Base-by-base conservation (phyloP, 1,140 invertebrate genomes). In the Melitaea cinxia region DNA sequence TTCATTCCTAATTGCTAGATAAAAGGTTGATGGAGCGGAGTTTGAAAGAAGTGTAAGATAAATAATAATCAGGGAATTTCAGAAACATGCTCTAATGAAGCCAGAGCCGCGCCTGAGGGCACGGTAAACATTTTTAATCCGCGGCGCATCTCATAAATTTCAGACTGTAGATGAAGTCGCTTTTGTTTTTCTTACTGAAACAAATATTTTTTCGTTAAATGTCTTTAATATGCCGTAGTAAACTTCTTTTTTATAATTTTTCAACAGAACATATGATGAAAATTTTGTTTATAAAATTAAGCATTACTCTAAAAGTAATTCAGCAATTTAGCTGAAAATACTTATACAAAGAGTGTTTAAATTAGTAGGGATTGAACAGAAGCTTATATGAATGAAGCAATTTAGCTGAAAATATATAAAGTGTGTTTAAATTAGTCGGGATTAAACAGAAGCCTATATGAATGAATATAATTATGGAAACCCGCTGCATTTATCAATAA, bases 51-150 rank as follows among this genome's bases (percentile, higher is more conserved):
- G 81, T 81, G 81, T 74, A 85, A 83, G 78, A 78, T 82, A 88
- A 88, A 88, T 85, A 87, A 87, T 87, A 86, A 85, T 88, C 82
- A 82, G 77, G 84, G 82, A 78, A 83, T 83, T 81, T 68, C 70
- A 78, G 80, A 78, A 80, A 82, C 74, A 78, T 68, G 75, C 53
- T 72, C 78, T 86, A 88, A 87, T 88, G 81, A 87, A 88, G 80
- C 72, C 75, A 67, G 65, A 73, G 70, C 72, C 75, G 68, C 54
- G 79, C 83, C 83, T 12, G 80, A 85, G 83, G 83, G 85, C 76
- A 82, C 72, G 69, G 81, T 80, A 85, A 88, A 85, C 83, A 88
- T 87, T 88, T 86, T 88, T 87, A 88, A 88, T 88, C 82, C 82
- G 69, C 74, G 68, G 82, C 83, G 82, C 80, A 85, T 86, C 81